phyloP scores from a whole-genome alignment of 2,797 vertebrate species.

The Helostoma temminkii region DNA sequence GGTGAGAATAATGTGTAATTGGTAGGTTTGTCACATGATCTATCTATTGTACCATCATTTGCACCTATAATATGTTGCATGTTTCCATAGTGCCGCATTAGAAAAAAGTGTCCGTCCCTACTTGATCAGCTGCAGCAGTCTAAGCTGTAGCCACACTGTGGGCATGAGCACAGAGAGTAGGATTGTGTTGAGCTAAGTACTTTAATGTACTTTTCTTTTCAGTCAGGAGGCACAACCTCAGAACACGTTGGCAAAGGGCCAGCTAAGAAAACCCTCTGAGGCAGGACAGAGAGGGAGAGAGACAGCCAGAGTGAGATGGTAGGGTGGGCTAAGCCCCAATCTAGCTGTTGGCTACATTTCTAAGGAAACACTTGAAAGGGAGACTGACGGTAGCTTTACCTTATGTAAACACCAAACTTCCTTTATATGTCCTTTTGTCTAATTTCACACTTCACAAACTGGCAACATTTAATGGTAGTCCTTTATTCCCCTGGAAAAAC shows the following conservation, averaged over 20 bases:
- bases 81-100: neutral
- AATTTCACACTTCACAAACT: slow-evolving; percentile 62
- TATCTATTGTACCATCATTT: neutral
- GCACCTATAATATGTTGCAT: neutral
- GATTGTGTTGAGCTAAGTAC: slow-evolving; percentile 59
- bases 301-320: slow-evolving; percentile 19
- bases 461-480: slow-evolving; percentile 16
- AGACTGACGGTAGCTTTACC: slow-evolving; percentile 40
- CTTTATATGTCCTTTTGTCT: slow-evolving; percentile 50
- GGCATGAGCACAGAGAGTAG: slow-evolving; percentile 55
- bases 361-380: slow-evolving; percentile 44
- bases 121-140: slow-evolving; percentile 45
- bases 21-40: neutral
- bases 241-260: slow-evolving; percentile 53
- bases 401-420: slow-evolving; percentile 48
- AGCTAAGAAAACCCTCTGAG: slow-evolving; percentile 45
- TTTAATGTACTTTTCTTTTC: slow-evolving; percentile 66
- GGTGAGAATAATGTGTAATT: neutral
- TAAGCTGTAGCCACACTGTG: slow-evolving; percentile 34
- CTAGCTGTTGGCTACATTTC: slow-evolving; percentile 60
- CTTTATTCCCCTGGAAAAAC: slow-evolving; percentile 23
- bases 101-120: slow-evolving; percentile 6
- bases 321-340: slow-evolving; percentile 41
- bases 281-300: slow-evolving; percentile 23
- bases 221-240: slow-evolving; percentile 44